Evolutionary conservation across 2,113 vertebrate genomes (phyloP), one percentile per base, ranked within the genome.

Genomic region (Guaruba guarouba): DNA sequence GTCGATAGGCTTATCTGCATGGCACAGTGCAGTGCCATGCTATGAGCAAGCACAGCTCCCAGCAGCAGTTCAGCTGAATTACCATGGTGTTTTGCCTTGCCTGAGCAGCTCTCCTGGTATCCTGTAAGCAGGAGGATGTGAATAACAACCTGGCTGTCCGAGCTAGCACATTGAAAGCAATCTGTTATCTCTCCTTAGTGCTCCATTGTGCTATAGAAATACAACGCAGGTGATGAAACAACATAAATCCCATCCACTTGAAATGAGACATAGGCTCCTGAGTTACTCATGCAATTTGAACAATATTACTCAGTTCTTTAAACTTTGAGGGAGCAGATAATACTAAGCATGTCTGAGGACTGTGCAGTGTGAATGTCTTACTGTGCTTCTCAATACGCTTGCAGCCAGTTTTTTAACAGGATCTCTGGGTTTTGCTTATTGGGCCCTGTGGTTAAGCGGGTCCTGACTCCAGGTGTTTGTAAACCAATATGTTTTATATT

Each of bases 1-100:
- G 0, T 15, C 5, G 1, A 3, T 44, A 69, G 57, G 5, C 25
- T 62, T 14, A 8, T 43, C 57, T 73, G 27, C 18, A 1, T 22
- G 64, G 71, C 51, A 39, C 1, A 1, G 13, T 31, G 48, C 57
- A 22, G 41, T 39, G 64, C 74, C 9, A 2, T 7, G 24, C 61
- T 28, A 6, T 10, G 35, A 57, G 9, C 3, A 37, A 73, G 52
- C 27, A 12, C 13, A 23, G 63, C 33, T n/a, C 11, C 61, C 55
- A 37, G 88, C 62, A 68, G 66, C 76, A 25, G 33, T 19, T 57
- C 24, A 51, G 66, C 17, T 69, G 51, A 33, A 22, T 49, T 76
- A 10, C 71, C 5, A 0, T 22, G 57, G 63, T 17, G 3, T 10
- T 76, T 28, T 57, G 52, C 48, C 44, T 44, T 41, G 44, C 19